Percentiles rank a stretch among this genome's conserved stretches.
These are phyloP conservation scores for Philopedon plagiatum DNA, from an alignment of 2,888 invertebrate species.

Conservation along the genomic window DNA sequence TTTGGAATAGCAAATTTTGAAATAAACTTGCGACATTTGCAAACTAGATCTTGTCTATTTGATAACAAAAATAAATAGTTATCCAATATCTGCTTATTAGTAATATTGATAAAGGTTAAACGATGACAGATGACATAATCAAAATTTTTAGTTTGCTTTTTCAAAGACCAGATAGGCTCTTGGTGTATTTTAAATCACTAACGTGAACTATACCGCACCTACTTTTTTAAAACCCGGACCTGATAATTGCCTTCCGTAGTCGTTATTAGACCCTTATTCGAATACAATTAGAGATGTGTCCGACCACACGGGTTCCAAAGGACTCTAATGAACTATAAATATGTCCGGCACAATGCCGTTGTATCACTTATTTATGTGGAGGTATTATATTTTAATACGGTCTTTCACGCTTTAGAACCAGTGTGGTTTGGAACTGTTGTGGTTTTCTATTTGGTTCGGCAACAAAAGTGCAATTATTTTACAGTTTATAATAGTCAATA, in stretches of 20 bases:
- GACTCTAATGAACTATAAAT: slow-evolving; percentile 69
- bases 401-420: slow-evolving; percentile 44
- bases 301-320: slow-evolving; percentile 67
- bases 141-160: too few species aligned
- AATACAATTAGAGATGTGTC: slow-evolving; percentile 69
- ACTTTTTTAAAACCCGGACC: slow-evolving; percentile 2
- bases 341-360: slow-evolving; percentile 67
- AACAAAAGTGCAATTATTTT: slow-evolving; percentile 44
- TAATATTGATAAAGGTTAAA: too few species aligned
- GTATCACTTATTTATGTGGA: slow-evolving; percentile 68
- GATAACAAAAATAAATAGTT: too few species aligned
- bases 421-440: slow-evolving; percentile 17
- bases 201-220: too few species aligned
- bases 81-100: too few species aligned
- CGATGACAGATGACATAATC: too few species aligned
- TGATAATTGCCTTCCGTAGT: slow-evolving; percentile 50
- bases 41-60: too few species aligned
- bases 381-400: slow-evolving; percentile 67
- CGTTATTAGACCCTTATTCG: slow-evolving; percentile 68
- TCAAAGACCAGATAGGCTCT: too few species aligned
- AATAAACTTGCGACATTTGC: too few species aligned
- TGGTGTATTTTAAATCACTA: background rate
- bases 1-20: too few species aligned
- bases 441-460: slow-evolving; percentile 35
- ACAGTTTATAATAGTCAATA: slow-evolving; percentile 45